A percentile compares a stretch with the other conserved stretches of the same genome.
These are phyloP conservation scores for Melanocharis versteri DNA, from an alignment of 2,113 vertebrate genomes.

Conservation along the genomic window DNA sequence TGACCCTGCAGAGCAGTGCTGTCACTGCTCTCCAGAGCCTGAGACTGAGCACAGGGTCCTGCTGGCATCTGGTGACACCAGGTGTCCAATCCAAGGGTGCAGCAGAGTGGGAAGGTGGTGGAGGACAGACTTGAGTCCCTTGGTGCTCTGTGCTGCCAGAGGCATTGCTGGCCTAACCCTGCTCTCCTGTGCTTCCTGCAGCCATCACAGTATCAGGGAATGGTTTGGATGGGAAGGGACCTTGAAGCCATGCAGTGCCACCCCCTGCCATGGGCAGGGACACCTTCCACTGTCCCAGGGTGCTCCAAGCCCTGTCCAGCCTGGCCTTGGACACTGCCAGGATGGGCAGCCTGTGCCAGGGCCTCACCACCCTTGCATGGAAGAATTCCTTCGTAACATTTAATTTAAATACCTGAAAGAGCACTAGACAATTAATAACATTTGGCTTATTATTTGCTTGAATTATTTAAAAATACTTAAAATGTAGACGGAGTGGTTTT, in stretches of 20 bases:
- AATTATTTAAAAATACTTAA: neutral
- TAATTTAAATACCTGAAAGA: neutral
- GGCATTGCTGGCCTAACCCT: rapidly evolving
- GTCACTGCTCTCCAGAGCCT: neutral
- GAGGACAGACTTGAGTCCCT: neutral
- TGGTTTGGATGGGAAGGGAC: neutral
- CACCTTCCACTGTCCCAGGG: rapidly evolving
- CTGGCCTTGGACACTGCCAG: neutral
- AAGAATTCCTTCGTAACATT: neutral
- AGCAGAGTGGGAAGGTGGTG: neutral
- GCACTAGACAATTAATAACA: neutral
- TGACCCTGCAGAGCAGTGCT: neutral
- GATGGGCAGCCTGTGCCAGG: neutral
- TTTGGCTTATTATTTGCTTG: neutral
- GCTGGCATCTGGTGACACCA: neutral
- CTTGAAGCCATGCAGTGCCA: neutral
- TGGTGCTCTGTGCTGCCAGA: rapidly evolving
- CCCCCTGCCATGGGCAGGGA: neutral
- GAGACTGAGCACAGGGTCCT: neutral
- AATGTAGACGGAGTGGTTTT: neutral
- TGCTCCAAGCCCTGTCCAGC: rapidly evolving
- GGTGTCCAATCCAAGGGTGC: neutral
- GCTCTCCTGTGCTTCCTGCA: neutral
- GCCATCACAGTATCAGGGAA: neutral
- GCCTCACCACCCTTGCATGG: rapidly evolving